Percentiles rank a stretch among this genome's conserved stretches.
phyloP scores from a whole-genome alignment of 92 coral and sea anemone species.

The Micromussa lordhowensis region DNA sequence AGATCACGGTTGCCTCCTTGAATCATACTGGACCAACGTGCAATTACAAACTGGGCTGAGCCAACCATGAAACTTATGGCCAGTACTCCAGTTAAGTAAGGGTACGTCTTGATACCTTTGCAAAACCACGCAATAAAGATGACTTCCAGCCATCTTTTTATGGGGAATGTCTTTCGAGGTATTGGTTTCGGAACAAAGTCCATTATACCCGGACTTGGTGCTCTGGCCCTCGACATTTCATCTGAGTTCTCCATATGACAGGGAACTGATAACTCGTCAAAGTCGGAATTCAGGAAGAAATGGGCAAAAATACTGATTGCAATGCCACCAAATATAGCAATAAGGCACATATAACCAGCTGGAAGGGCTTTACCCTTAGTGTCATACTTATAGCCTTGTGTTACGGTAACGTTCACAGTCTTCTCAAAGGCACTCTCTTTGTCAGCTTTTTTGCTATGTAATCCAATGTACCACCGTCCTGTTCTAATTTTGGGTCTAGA shows the following conservation, averaged over 20 bases:
- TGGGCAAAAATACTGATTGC: constrained; percentile 84
- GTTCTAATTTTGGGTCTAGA: constrained; percentile 81
- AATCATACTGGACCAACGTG: constrained; percentile 93
- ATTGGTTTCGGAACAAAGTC: constrained; percentile 67
- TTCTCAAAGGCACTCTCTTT: constrained; percentile 34
- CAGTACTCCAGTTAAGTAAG: constrained; percentile 87
- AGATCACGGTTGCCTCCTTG: constrained; percentile 90
- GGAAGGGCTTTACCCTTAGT: constrained; percentile 74
- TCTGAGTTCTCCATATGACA: constrained; percentile 10
- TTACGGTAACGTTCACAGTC: constrained; percentile 68
- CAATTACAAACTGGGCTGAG: constrained; percentile 92
- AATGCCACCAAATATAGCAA: constrained; percentile 79
- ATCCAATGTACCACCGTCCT: constrained; percentile 96
- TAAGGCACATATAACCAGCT: constrained; percentile 65
- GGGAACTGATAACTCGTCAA: constrained; percentile 62
- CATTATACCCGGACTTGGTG: constrained; percentile 55
- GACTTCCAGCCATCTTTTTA: constrained; percentile 77
- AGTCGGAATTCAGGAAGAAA: constrained; percentile 92
- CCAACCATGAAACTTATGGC: constrained; percentile 94
- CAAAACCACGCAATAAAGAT: constrained; percentile 79
- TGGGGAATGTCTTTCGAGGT: constrained; percentile 64
- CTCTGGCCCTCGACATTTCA: neutral
- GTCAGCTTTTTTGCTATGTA: constrained; percentile 47
- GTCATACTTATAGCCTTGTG: constrained; percentile 62
- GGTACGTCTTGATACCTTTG: constrained; percentile 81